Percentiles rank a stretch among this genome's conserved stretches.
These are phyloP conservation scores for Dipodomys ordii DNA, from an alignment of 2,113 vertebrate genomes.

Conservation along the genomic window DNA sequence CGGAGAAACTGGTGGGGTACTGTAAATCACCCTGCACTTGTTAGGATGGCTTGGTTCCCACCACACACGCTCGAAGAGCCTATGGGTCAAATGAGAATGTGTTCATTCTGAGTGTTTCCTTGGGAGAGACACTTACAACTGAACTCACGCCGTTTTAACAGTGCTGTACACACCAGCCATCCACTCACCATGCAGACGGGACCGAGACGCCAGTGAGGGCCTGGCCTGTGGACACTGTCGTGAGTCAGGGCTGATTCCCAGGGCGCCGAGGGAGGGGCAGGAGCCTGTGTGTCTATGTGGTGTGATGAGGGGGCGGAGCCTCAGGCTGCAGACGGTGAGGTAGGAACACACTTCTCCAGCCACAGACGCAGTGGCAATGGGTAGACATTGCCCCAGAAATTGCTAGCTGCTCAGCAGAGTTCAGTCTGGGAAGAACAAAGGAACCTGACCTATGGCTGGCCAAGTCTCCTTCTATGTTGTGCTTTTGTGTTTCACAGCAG, in stretches of 20 bases:
- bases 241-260: fast-evolving
- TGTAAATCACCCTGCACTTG: too few relatives aligned
- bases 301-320: fast-evolving
- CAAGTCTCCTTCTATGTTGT: fast-evolving
- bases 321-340: too few relatives aligned
- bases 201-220: too few relatives aligned
- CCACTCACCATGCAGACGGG: not conserved
- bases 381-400: fast-evolving
- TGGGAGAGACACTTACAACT: not conserved
- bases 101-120: too few relatives aligned
- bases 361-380: too few relatives aligned
- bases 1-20: not conserved
- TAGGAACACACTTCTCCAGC: fast-evolving
- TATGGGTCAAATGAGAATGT: not conserved
- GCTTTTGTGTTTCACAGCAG: fast-evolving
- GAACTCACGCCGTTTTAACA: not conserved
- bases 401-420: too few relatives aligned
- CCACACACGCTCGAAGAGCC: fast-evolving
- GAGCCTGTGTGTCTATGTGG: too few relatives aligned
- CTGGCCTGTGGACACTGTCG: fast-evolving
- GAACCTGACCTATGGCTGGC: fast-evolving
- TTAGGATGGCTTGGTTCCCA: too few relatives aligned
- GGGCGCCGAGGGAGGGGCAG: fast-evolving
- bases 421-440: too few relatives aligned
- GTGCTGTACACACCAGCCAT: too few relatives aligned